phyloP scores from a whole-genome alignment of 2,888 invertebrate species.

The Exephanes ischioxanthus region DNA sequence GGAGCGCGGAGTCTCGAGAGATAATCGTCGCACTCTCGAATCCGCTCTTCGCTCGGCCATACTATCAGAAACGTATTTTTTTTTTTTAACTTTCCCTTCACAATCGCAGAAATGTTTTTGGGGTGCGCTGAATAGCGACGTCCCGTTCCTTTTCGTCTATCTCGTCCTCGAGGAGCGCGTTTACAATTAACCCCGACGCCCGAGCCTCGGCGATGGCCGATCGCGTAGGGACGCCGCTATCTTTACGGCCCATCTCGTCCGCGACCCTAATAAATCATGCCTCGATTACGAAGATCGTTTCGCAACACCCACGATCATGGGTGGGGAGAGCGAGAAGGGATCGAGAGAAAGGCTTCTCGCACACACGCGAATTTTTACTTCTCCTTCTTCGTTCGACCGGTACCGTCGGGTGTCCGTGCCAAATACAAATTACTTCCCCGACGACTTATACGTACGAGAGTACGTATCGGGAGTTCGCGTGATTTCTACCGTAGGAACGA shows the following conservation, averaged over 20 bases:
- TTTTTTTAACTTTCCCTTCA: background rate
- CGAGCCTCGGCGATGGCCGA: constrained; percentile 32
- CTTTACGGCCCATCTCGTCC: constrained; percentile 73
- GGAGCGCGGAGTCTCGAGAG: constrained; percentile 8
- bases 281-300: constrained; percentile 78
- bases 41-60: constrained; percentile 4
- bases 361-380: constrained; percentile 62
- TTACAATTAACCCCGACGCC: constrained; percentile 61
- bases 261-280: constrained; percentile 74
- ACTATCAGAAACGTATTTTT: constrained; percentile 8
- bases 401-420: constrained; percentile 59
- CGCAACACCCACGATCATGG: constrained; percentile 74
- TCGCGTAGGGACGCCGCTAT: constrained; percentile 70
- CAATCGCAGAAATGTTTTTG: constrained; percentile 46
- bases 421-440: constrained; percentile 70
- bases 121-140: constrained; percentile 17
- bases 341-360: constrained; percentile 32
- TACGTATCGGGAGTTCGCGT: background rate
- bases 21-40: constrained; percentile 39
- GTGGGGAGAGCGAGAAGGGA: constrained; percentile 9
- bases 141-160: constrained; percentile 27
- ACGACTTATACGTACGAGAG: constrained; percentile 31
- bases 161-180: constrained; percentile 20
- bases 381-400: constrained; percentile 43
- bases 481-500: constrained; percentile 8